phyloP scores from a whole-genome alignment of 2,113 vertebrate genomes.

The Misgurnus mizolepis region DNA sequence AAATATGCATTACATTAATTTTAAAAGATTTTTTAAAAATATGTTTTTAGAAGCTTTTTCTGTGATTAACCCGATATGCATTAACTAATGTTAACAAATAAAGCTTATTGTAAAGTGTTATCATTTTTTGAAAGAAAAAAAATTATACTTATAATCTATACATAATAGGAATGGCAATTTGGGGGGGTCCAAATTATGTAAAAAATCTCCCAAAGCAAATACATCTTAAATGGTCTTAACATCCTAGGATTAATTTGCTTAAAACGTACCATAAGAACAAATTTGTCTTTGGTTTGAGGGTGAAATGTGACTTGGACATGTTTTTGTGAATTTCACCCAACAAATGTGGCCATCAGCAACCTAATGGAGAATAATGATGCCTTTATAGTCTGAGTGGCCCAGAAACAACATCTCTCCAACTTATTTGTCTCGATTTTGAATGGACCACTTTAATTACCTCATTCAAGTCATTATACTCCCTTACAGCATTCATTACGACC shows the following conservation, averaged over 20 bases:
- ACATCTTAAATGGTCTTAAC: not conserved
- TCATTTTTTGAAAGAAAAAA: no score
- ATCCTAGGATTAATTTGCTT: not conserved
- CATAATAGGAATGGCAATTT: no score
- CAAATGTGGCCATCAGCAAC: not conserved
- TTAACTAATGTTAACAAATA: no score
- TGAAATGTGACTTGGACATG: not conserved
- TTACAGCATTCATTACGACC: not conserved
- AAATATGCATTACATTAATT: no score
- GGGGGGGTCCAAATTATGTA: no score
- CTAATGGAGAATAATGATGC: slow-evolving; percentile 4
- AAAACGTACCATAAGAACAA: not conserved
- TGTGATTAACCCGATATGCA: no score
- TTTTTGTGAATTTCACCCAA: not conserved
- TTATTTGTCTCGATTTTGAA: not conserved
- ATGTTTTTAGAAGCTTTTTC: no score
- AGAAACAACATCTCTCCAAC: not conserved
- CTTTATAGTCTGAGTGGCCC: not conserved
- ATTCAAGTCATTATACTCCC: not conserved
- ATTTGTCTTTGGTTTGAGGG: not conserved
- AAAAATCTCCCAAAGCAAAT: not conserved
- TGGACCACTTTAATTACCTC: not conserved
- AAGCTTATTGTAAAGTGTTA: no score
- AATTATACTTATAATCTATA: no score
- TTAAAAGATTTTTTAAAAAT: no score